phyloP scores from a whole-genome alignment of 1,140 invertebrate species.

The Bicyclus anynana region DNA sequence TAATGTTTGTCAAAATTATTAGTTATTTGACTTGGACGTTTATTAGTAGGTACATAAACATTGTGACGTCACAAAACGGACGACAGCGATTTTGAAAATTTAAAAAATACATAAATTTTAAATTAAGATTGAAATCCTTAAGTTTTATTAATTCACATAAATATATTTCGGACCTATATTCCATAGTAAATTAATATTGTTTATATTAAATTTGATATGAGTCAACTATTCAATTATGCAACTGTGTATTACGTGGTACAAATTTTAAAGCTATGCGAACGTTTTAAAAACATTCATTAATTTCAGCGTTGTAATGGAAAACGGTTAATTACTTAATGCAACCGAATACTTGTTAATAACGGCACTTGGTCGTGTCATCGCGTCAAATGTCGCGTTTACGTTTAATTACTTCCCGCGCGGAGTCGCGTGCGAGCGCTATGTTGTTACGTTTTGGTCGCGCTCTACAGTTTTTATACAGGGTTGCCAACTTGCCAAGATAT shows the following conservation, averaged over 20 bases:
- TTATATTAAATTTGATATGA: too few relatives aligned
- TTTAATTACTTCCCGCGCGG: constrained; percentile 47
- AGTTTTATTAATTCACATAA: too few relatives aligned
- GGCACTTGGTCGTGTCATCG: constrained; percentile 10
- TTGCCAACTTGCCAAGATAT: constrained; percentile 12
- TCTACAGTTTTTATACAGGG: constrained; percentile 25
- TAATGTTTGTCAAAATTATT: too few relatives aligned
- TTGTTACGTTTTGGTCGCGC: constrained; percentile 44
- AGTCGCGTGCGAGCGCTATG: constrained; percentile 34
- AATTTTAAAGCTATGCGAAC: background rate
- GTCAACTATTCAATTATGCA: background rate
- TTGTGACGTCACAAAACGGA: too few relatives aligned
- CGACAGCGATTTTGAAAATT: too few relatives aligned
- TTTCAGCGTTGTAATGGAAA: background rate
- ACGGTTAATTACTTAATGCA: constrained; percentile 12
- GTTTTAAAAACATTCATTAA: background rate
- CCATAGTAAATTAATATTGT: too few relatives aligned
- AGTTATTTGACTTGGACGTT: too few relatives aligned
- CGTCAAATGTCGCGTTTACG: constrained; percentile 24
- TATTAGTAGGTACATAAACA: too few relatives aligned
- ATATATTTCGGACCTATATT: too few relatives aligned
- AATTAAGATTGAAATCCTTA: too few relatives aligned
- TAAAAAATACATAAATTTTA: too few relatives aligned
- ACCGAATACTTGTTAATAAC: constrained; percentile 14
- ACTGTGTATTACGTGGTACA: background rate